These are phyloP conservation scores for Sympetrum striolatum DNA, from an alignment of 2,888 invertebrate genomes.

Conservation along the genomic window DNA sequence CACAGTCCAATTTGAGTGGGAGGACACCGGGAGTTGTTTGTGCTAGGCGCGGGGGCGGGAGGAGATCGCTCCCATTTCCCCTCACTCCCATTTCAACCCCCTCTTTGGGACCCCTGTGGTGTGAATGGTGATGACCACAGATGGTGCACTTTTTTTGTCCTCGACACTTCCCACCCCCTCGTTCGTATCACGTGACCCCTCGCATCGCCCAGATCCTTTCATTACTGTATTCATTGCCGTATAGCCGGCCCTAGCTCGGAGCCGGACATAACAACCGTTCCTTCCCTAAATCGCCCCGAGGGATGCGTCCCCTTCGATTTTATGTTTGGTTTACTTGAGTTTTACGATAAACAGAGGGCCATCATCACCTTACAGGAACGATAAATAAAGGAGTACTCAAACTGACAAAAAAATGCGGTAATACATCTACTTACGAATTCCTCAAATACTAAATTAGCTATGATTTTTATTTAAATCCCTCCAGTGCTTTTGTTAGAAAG, in stretches of 20 bases:
- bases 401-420: too few relatives aligned
- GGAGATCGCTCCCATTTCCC: not conserved
- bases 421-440: too few relatives aligned
- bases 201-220: not conserved
- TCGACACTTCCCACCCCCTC: not conserved
- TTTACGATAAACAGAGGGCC: not conserved
- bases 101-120: slow-evolving; percentile 24
- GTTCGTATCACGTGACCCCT: not conserved
- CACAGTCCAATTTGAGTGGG: slow-evolving; percentile 9
- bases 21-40: slow-evolving; percentile 19
- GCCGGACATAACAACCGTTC: not conserved
- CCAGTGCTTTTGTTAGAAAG: too few relatives aligned
- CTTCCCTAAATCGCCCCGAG: not conserved
- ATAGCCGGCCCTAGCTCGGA: not conserved
- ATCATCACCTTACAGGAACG: too few relatives aligned
- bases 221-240: not conserved
- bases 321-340: not conserved
- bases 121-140: slow-evolving; percentile 40
- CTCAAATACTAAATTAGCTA: too few relatives aligned
- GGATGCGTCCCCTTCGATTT: not conserved
- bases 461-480: too few relatives aligned
- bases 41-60: not conserved
- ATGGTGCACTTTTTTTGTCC: slow-evolving; percentile 32
- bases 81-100: not conserved
- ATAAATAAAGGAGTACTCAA: too few relatives aligned